These are phyloP conservation scores for Crypturellus undulatus DNA, from an alignment of 2,113 vertebrate genomes.

Conservation along the genomic window DNA sequence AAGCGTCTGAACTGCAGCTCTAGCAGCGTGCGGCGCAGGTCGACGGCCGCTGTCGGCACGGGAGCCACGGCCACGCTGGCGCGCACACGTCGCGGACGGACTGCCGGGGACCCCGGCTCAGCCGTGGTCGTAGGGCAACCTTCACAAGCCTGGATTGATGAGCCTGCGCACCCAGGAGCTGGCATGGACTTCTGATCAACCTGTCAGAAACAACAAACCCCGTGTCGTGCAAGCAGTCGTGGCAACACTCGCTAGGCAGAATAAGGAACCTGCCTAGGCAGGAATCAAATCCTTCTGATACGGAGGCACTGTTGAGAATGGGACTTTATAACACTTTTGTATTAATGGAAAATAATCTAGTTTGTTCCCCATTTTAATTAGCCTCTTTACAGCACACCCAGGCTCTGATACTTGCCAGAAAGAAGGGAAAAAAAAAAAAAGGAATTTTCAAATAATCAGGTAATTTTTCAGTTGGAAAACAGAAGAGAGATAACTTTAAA, in stretches of 20 bases:
- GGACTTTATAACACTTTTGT: slow-evolving; percentile 15
- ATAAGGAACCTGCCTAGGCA: slow-evolving; percentile 42
- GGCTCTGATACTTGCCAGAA: background rate
- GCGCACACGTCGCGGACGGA: slow-evolving; percentile 76
- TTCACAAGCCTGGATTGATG: slow-evolving; percentile 62
- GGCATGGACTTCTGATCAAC: slow-evolving; percentile 80
- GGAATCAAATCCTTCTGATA: slow-evolving; percentile 45
- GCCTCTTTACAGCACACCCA: background rate
- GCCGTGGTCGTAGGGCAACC: slow-evolving; percentile 81
- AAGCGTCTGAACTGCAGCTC: slow-evolving; percentile 82
- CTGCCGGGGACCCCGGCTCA: slow-evolving; percentile 81
- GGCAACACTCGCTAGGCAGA: slow-evolving; percentile 23
- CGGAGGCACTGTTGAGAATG: slow-evolving; percentile 33
- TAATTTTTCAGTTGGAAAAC: slow-evolving; percentile 45
- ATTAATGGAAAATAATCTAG: background rate
- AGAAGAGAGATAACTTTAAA: slow-evolving; percentile 33
- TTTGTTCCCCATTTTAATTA: slow-evolving; percentile 65
- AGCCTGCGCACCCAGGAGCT: slow-evolving; percentile 77
- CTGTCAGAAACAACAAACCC: slow-evolving; percentile 69
- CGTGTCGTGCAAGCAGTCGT: slow-evolving; percentile 38
- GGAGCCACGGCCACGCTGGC: slow-evolving; percentile 80
- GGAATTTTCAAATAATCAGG: background rate
- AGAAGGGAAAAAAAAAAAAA: background rate
- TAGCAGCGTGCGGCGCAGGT: slow-evolving; percentile 82
- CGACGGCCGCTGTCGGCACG: slow-evolving; percentile 80